Base-by-base conservation (phyloP, 92 coral and sea anemone genomes). In the Bergia puertoricense region DNA sequence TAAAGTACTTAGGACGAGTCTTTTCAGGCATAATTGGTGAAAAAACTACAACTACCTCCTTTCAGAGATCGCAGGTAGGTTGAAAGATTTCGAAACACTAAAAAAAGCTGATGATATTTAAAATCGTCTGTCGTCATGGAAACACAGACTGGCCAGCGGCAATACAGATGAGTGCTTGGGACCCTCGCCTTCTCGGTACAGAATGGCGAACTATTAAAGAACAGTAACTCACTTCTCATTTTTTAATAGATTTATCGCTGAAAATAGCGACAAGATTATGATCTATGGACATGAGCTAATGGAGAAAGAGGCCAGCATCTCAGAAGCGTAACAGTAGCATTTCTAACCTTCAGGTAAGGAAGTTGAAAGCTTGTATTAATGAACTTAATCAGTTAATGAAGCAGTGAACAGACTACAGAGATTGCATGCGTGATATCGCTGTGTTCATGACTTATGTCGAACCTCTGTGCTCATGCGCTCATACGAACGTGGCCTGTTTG, bases 1-100 rank as follows among this genome's bases (percentile, higher is more conserved):
- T 97, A 86, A 86, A 97, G 89, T 95, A 97, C 84, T 94, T 97
- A 20, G 99, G 98, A 65, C 99, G 94, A 22, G 86, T 56, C 51
- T 87, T 85, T 38, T 85, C 94, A 1, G 96, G 96, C 98, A 94
- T 96, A 40, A 51, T 89, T 85, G 5, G 72, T 8, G 14, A 8
- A 44, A 20, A 43, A 77, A 50, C 18, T 23, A 37, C 59, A 18
- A 54, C 59, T 54, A 54, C 3, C 59, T 54, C 14, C 10, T 54
- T 16, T 72, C 43, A 72, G 43, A 36, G 37, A 3, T 20, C 74
- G 6, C 74, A 23, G 37, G 23, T 68, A 30, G 30, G 30, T 30
- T 30, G 30, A 30, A 30, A 30, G 30, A 30, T 30, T 30, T 30
- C 30, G 30, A 30, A 30, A 30, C 30, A 30, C 30, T 30, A 30